Evolutionary conservation across 2,797 vertebrate species (phyloP).

Genomic region (Protonibea diacanthus): DNA sequence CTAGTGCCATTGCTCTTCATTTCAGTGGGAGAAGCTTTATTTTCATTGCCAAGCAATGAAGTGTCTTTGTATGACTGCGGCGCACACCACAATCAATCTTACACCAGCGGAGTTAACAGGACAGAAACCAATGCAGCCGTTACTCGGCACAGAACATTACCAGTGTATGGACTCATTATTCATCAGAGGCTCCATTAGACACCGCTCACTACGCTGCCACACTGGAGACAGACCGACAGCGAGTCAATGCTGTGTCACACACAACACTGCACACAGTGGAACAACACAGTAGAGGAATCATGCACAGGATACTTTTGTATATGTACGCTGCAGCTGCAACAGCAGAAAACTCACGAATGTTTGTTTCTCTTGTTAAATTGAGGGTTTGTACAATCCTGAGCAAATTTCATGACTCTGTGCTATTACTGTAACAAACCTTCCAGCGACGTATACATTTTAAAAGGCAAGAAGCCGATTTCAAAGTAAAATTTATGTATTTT

Average conservation of each 20-base stretch:
- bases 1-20: conserved; percentile 80
- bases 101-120: conserved; percentile 84
- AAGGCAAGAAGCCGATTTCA: conserved; percentile 19
- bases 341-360: conserved; percentile 14
- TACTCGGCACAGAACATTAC: conserved; percentile 87
- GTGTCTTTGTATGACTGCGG: conserved; percentile 83
- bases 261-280: conserved; percentile 62
- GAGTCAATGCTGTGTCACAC: conserved; percentile 71
- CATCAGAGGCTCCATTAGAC: conserved; percentile 86
- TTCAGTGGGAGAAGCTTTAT: conserved; percentile 79
- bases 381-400: conserved; percentile 16
- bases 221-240: conserved; percentile 70
- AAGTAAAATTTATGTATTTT: conserved; percentile 46
- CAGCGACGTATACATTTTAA: conserved; percentile 7
- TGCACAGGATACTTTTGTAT: conserved; percentile 13
- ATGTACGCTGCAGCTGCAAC: conserved; percentile 4
- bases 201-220: conserved; percentile 77
- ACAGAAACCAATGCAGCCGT: conserved; percentile 86
- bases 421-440: conserved; percentile 11
- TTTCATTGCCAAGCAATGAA: conserved; percentile 85
- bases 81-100: conserved; percentile 82
- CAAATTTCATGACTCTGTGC: conserved; percentile 2
- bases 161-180: conserved; percentile 87
- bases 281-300: conserved; percentile 41
- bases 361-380: conserved; percentile 35